Conservation (phyloP, 2,888 invertebrate species). For the Aspidiotus rigidus region DNA sequence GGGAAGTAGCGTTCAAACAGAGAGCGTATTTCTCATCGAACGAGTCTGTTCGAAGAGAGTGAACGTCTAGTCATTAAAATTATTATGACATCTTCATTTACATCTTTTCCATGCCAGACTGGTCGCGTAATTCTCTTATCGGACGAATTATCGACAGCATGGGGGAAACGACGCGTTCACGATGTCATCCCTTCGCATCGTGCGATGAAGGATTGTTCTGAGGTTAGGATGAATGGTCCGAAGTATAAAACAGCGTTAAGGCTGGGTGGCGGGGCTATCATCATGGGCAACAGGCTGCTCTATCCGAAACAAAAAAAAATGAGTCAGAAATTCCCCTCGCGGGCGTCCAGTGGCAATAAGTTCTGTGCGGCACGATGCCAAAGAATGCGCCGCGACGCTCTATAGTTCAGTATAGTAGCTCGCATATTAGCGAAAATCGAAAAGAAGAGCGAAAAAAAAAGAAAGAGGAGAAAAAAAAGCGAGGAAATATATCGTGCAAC, state of each 20-base stretch:
- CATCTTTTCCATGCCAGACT: too few relatives aligned
- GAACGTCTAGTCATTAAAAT: too few relatives aligned
- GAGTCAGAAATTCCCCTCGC: conserved; percentile 25
- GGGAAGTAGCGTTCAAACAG: too few relatives aligned
- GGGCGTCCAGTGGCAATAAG: conserved; percentile 15
- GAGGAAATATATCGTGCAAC: conserved; percentile 22
- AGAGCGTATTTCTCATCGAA: too few relatives aligned
- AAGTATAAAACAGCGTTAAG: conserved; percentile 7
- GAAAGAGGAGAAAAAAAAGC: neutral
- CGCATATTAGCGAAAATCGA: neutral
- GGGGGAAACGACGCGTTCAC: too few relatives aligned
- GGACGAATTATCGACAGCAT: too few relatives aligned
- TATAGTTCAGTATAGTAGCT: too few relatives aligned
- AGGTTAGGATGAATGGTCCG: too few relatives aligned
- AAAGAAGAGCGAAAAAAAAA: neutral
- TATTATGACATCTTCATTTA: too few relatives aligned
- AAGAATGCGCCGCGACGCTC: conserved; percentile 23
- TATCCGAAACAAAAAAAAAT: conserved; percentile 7
- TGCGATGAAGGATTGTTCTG: neutral
- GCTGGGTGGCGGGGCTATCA: neutral
- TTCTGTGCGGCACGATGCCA: conserved; percentile 29
- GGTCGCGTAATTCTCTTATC: too few relatives aligned
- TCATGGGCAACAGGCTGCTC: conserved; percentile 24
- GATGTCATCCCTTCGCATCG: neutral
- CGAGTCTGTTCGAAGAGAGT: too few relatives aligned